Evolutionary conservation across 1,140 invertebrate genomes (phyloP).

Genomic region (Prorops nasuta): DNA sequence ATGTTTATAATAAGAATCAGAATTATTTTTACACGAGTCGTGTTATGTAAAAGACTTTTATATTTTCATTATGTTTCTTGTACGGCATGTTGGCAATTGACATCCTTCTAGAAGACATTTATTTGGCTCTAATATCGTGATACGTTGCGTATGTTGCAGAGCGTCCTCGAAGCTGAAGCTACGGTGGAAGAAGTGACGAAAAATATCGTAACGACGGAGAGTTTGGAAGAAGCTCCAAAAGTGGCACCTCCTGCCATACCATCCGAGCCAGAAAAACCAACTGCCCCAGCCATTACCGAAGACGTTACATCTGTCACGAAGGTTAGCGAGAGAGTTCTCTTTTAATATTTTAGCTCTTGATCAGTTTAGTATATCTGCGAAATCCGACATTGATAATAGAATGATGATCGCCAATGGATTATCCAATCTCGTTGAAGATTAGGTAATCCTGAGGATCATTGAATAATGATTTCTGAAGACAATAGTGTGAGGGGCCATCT

Average conservation of each 20-base stretch:
- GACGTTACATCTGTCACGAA: conserved; percentile 53
- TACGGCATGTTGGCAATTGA: too few relatives aligned
- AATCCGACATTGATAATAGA: not conserved
- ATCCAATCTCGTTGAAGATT: conserved; percentile 28
- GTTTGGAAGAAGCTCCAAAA: conserved; percentile 37
- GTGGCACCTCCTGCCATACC: conserved; percentile 41
- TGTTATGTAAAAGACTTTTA: too few relatives aligned
- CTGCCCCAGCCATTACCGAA: conserved; percentile 49
- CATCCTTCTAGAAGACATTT: too few relatives aligned
- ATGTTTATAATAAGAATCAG: too few relatives aligned
- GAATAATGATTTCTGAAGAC: conserved; percentile 37
- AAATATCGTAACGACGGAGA: conserved; percentile 38
- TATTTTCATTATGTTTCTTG: too few relatives aligned
- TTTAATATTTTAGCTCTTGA: not conserved
- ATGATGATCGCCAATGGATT: conserved; percentile 51
- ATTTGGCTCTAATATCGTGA: too few relatives aligned
- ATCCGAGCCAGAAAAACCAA: conserved; percentile 32
- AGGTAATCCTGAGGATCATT: conserved; percentile 36
- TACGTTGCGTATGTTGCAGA: conserved; percentile 41
- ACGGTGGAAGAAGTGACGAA: conserved; percentile 38
- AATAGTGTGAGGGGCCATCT: conserved; percentile 54
- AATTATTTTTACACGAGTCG: too few relatives aligned
- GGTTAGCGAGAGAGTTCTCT: conserved; percentile 30
- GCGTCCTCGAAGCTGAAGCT: conserved; percentile 29
- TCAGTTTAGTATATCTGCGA: not conserved